These are phyloP conservation scores for Thomomys bottae DNA, from an alignment of 2,113 vertebrate genomes.

Conservation along the genomic window DNA sequence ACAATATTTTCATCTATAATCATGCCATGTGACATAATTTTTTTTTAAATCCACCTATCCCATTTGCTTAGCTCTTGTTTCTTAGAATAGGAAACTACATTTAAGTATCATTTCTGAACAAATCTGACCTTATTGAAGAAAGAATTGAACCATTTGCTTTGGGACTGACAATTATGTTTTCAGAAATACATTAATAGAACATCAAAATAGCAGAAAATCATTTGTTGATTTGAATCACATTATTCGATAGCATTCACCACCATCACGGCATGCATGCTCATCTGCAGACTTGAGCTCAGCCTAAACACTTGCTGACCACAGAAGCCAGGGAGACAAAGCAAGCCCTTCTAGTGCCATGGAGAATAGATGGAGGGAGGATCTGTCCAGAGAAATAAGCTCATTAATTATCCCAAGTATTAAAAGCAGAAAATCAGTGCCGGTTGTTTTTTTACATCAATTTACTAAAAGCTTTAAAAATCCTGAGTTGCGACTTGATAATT, in stretches of 20 bases:
- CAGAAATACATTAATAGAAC: conserved; percentile 30
- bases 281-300: neutral
- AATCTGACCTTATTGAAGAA: neutral
- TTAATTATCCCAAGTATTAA: neutral
- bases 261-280: neutral
- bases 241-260: neutral
- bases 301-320: neutral
- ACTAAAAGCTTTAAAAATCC: neutral
- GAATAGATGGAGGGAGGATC: neutral
- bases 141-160: conserved; percentile 41
- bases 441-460: neutral
- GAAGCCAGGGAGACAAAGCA: neutral
- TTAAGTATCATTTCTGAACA: conserved; percentile 34
- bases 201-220: conserved; percentile 36
- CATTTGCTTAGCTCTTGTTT: conserved; percentile 16
- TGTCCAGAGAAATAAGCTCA: neutral
- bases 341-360: neutral
- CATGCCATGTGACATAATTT: conserved; percentile 27
- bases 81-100: conserved; percentile 15
- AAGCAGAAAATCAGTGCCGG: neutral
- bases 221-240: conserved; percentile 19
- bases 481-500: conserved; percentile 20
- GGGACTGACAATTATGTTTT: conserved; percentile 27
- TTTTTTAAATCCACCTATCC: neutral
- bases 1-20: conserved; percentile 58